Conservation (phyloP, 2,797 vertebrate genomes). For the Trichosurus vulpecula region DNA sequence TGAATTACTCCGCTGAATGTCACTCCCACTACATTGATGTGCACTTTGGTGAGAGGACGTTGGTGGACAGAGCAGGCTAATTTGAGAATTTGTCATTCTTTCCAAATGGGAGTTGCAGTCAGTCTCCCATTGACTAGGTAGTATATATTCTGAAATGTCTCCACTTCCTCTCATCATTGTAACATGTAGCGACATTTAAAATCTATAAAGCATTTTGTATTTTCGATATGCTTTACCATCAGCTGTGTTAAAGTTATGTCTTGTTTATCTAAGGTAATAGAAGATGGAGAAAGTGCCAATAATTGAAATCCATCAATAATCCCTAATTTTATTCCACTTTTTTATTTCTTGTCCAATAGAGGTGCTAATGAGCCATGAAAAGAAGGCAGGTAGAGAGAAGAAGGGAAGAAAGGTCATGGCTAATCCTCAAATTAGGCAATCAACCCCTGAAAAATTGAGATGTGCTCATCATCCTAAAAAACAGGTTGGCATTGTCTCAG, state of each 20-base stretch:
- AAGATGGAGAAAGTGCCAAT: background rate
- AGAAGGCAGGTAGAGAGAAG: background rate
- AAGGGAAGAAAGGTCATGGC: background rate
- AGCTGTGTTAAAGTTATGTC: background rate
- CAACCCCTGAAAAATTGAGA: background rate
- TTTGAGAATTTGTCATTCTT: background rate
- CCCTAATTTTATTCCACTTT: background rate
- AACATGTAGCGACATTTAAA: background rate
- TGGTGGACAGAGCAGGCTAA: background rate
- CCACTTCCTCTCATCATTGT: background rate
- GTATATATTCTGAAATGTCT: background rate
- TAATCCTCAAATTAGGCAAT: background rate
- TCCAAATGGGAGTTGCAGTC: background rate
- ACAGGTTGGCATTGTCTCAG: background rate
- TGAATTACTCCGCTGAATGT: background rate
- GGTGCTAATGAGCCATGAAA: background rate
- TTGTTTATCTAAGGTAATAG: background rate
- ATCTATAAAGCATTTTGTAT: background rate
- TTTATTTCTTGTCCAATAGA: background rate
- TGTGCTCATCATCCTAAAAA: background rate
- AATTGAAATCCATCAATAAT: background rate
- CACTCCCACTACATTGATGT: background rate
- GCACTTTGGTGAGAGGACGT: background rate
- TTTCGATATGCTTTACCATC: background rate
- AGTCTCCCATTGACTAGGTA: background rate